phyloP scores from a whole-genome alignment of 2,797 vertebrate genomes.

The Miichthys miiuy region DNA sequence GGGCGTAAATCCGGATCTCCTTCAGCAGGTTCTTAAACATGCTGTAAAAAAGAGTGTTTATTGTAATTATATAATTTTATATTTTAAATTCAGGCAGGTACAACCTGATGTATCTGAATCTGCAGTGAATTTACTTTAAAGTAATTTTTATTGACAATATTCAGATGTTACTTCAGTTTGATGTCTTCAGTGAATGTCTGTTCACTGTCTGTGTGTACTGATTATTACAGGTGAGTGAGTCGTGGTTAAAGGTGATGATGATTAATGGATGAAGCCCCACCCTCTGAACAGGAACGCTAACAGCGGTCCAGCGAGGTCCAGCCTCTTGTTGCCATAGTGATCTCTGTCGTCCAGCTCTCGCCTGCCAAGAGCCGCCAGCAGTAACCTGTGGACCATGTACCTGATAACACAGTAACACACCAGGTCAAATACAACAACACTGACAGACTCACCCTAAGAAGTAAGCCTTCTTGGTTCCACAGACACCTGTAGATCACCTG shows the following conservation, averaged over 20 bases:
- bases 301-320: constrained; percentile 96
- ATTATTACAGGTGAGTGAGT: too few species aligned
- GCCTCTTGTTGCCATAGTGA: constrained; percentile 99
- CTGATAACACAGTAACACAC: constrained; percentile 73
- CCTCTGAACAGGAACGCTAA: constrained; percentile 97
- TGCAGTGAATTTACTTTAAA: too few species aligned
- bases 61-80: too few species aligned
- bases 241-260: not conserved
- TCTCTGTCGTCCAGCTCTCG: constrained; percentile 98
- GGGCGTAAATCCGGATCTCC: constrained; percentile 98
- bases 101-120: too few species aligned
- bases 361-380: constrained; percentile 94
- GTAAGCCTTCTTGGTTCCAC: not conserved
- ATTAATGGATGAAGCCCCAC: constrained; percentile 76
- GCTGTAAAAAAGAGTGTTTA: constrained; percentile 69
- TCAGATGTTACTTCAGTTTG: too few species aligned
- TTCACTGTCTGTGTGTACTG: too few species aligned
- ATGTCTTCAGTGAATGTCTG: too few species aligned
- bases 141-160: too few species aligned
- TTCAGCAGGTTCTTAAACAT: constrained; percentile 99
- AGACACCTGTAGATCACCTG: not conserved
- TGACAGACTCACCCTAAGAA: not conserved
- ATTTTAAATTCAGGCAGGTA: too few species aligned
- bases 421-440: not conserved
- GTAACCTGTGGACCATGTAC: constrained; percentile 97